Conservation (phyloP, 1,140 invertebrate species). For the Drosophila murphyi region DNA sequence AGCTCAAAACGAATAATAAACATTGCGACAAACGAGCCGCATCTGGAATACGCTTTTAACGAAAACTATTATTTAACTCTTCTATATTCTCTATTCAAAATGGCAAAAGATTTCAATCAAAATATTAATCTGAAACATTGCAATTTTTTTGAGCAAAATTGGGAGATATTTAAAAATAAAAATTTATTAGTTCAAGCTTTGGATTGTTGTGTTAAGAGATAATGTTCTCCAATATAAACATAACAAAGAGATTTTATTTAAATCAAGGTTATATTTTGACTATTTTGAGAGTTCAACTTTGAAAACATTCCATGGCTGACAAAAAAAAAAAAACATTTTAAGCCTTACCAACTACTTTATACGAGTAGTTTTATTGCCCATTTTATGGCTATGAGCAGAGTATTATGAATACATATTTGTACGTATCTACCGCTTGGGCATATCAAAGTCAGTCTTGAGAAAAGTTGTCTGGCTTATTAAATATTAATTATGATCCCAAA, state of each 20-base stretch:
- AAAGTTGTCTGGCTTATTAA: constrained; percentile 68
- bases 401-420: constrained; percentile 34
- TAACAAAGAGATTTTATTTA: not conserved
- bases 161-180: too few relatives aligned
- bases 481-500: constrained; percentile 75
- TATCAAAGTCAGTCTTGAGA: constrained; percentile 25
- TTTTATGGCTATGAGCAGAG: constrained; percentile 13
- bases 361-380: constrained; percentile 4
- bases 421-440: constrained; percentile 12
- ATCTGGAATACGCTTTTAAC: constrained; percentile 20
- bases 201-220: too few relatives aligned
- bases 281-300: not conserved
- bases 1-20: constrained; percentile 52
- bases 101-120: too few relatives aligned
- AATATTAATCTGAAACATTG: too few relatives aligned
- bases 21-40: constrained; percentile 29
- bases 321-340: not conserved
- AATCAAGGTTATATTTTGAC: not conserved
- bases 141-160: too few relatives aligned
- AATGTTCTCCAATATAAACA: too few relatives aligned
- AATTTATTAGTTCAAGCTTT: not conserved
- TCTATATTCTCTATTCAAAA: not conserved
- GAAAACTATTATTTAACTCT: too few relatives aligned
- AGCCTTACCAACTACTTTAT: constrained; percentile 1
- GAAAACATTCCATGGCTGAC: not conserved